Evolutionary conservation across 2,113 vertebrate species (phyloP), one percentile per base, ranked within the genome.

Genomic region (Rhinopithecus roxellana): DNA sequence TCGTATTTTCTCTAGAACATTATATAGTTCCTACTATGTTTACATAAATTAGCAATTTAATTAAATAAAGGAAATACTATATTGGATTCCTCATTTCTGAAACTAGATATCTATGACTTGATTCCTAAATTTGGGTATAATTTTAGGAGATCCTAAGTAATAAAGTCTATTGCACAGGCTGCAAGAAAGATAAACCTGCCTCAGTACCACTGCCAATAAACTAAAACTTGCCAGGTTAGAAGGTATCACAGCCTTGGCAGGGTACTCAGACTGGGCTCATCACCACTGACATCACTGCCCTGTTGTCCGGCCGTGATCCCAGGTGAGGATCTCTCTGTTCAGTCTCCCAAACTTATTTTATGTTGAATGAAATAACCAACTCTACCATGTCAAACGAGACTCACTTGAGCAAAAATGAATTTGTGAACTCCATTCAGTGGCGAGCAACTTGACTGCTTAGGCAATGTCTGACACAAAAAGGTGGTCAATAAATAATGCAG

Each of bases 351-450:
- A 84, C 38, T 14, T 7, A 35, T 27, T 40, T 79, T 77, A 78
- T 88, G 43, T 23, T 52, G 96, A 97, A 97, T 87, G 40, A 95
- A 95, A 98, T 92, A 79, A 77, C 50, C 67, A 45, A 30, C n/a
- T 91, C 7, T 70, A 57, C 40, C 14, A 1, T 16, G 1, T 45
- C 35, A n/a, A 69, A 43, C 74, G 9, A 81, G 72, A 57, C 8
- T 52, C 38, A 40, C 50, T 81, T 50, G 7, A 38, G 59, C 32
- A 20, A 75, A n/a, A 59, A 45, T 8, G 67, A 55, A 67, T 2
- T 7, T 57, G 16, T n/a, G 89, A 89, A 55, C 9, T 35, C 43
- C 18, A 6, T 25, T 50, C 67, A 52, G 35, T 4, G 25, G n/a
- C 45, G 12, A 64, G 17, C 57, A 86, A 75, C 85, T 64, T 95